Conservation (phyloP, 1,140 invertebrate species). For the Drosophila kepulauana region DNA sequence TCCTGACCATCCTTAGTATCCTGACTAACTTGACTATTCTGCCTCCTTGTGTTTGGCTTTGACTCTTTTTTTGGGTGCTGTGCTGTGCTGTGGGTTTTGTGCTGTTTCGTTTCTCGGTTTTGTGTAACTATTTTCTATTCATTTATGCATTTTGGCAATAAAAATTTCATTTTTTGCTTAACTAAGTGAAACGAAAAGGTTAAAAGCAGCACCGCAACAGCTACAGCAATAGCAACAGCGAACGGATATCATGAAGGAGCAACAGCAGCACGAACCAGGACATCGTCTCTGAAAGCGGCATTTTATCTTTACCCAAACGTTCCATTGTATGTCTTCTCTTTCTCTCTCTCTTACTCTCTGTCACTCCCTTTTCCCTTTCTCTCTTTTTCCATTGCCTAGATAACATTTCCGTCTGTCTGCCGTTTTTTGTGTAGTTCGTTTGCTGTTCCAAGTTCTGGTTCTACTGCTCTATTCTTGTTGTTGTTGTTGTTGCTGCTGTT, state of each 20-base stretch:
- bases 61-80: background rate
- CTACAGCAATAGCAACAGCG: slow-evolving; percentile 15
- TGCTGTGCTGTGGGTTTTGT: slow-evolving; percentile 29
- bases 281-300: slow-evolving; percentile 45
- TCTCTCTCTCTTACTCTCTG: slow-evolving; percentile 26
- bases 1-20: background rate
- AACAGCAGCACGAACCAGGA: slow-evolving; percentile 19
- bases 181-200: slow-evolving; percentile 83
- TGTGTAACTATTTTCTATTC: slow-evolving; percentile 80
- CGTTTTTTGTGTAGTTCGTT: slow-evolving; percentile 42
- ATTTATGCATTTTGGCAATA: slow-evolving; percentile 83
- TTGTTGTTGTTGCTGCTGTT: slow-evolving; percentile 52
- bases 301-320: slow-evolving; percentile 70
- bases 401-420: slow-evolving; percentile 68
- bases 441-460: slow-evolving; percentile 48
- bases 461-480: slow-evolving; percentile 24
- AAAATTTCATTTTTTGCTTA: slow-evolving; percentile 82
- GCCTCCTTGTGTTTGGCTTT: slow-evolving; percentile 1
- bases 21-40: slow-evolving; percentile 14
- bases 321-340: slow-evolving; percentile 45
- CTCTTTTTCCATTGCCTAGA: slow-evolving; percentile 65
- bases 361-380: slow-evolving; percentile 41
- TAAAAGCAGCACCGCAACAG: slow-evolving; percentile 48
- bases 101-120: slow-evolving; percentile 28
- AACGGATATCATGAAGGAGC: slow-evolving; percentile 32